A percentile compares a stretch with the other conserved stretches of the same genome.
phyloP scores from a whole-genome alignment of 1,140 invertebrate genomes.

The Oryzaephilus surinamensis region DNA sequence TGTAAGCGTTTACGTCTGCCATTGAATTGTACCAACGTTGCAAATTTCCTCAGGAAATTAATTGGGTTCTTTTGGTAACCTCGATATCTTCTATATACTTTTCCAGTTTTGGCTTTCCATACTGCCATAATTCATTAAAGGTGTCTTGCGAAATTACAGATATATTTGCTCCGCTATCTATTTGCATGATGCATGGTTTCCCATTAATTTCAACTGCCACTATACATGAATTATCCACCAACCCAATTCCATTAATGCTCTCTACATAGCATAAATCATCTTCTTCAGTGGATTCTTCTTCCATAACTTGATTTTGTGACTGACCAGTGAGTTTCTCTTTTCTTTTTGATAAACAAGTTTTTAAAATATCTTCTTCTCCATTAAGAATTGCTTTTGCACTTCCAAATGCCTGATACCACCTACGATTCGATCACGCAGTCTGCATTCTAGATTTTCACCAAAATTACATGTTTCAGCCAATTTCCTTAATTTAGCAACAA shows the following conservation, averaged over 20 bases:
- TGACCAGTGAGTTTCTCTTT: too few species aligned
- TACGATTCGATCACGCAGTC: constrained; percentile 17
- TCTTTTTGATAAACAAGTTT: neutral
- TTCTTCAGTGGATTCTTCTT: neutral
- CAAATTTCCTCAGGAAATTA: too few species aligned
- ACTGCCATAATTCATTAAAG: constrained; percentile 1
- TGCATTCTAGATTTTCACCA: constrained; percentile 10
- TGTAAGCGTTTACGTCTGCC: too few species aligned
- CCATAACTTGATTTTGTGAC: too few species aligned
- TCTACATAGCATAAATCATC: neutral
- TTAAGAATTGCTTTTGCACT: constrained; percentile 11
- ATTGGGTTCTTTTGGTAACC: too few species aligned
- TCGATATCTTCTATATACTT: too few species aligned
- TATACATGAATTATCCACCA: neutral
- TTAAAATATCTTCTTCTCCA: too few species aligned
- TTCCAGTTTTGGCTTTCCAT: neutral
- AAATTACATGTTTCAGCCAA: constrained; percentile 22
- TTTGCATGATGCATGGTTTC: neutral
- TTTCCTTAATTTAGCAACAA: constrained; percentile 16
- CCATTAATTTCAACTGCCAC: neutral
- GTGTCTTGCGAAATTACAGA: neutral
- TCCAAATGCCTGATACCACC: constrained; percentile 8
- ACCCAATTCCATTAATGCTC: neutral
- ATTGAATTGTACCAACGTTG: too few species aligned
- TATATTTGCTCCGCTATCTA: neutral